Evolutionary conservation across 2,888 invertebrate species (phyloP).

Genomic region (Cryptus armator): DNA sequence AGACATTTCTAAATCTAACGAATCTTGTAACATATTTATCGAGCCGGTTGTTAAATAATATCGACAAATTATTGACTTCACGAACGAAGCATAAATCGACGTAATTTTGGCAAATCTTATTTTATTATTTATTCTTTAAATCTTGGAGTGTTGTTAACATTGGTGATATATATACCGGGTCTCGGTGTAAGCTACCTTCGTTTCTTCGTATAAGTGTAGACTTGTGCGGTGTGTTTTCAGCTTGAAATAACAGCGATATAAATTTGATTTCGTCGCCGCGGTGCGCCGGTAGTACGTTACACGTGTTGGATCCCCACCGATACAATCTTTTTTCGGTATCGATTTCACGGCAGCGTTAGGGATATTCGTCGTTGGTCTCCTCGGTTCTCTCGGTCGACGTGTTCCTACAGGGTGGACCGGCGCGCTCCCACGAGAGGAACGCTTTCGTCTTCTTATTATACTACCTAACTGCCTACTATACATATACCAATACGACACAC

Average conservation of each 20-base stretch:
- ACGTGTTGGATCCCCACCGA: conserved; percentile 83
- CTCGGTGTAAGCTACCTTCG: conserved; percentile 2
- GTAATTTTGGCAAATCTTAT: conserved; percentile 1
- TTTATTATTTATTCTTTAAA: neutral
- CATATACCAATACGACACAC: conserved; percentile 44
- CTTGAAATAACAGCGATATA: conserved; percentile 79
- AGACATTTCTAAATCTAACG: neutral
- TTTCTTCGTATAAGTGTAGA: conserved; percentile 10
- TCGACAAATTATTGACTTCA: neutral
- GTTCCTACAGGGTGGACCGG: conserved; percentile 37
- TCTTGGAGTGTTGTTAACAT: neutral
- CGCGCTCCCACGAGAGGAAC: conserved; percentile 64
- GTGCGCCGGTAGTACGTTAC: conserved; percentile 83
- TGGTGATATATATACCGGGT: neutral
- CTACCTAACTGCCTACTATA: conserved; percentile 53
- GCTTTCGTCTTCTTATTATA: conserved; percentile 62
- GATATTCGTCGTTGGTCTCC: conserved; percentile 61
- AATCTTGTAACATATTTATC: neutral
- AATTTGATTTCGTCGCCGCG: conserved; percentile 80
- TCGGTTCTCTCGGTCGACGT: conserved; percentile 31
- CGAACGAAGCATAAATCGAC: neutral
- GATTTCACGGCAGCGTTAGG: conserved; percentile 82
- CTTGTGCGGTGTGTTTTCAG: conserved; percentile 61
- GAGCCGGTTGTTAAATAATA: neutral
- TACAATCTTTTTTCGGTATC: conserved; percentile 82